Evolutionary conservation across 2,888 invertebrate genomes (phyloP).

Genomic region (Dasysyrphus tricinctus): DNA sequence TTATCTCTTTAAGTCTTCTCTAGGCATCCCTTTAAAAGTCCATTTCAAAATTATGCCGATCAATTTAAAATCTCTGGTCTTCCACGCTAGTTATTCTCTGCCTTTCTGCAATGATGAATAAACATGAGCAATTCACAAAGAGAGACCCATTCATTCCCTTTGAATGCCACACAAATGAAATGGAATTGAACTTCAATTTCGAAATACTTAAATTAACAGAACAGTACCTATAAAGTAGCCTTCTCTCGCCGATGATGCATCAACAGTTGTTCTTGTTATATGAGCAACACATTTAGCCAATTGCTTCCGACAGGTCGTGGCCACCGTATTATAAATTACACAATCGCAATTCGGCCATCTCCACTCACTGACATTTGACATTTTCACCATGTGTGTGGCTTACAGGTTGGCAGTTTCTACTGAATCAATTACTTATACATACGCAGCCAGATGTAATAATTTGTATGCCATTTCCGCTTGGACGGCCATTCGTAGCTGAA

Average conservation of each 20-base stretch:
- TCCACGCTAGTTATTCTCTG: background rate
- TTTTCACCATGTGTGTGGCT: slow-evolving; percentile 20
- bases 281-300: slow-evolving; percentile 37
- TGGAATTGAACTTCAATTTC: slow-evolving; percentile 45
- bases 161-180: slow-evolving; percentile 38
- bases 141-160: slow-evolving; percentile 40
- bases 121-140: slow-evolving; percentile 27
- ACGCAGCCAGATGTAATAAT: slow-evolving; percentile 20
- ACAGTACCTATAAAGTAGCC: background rate
- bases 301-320: slow-evolving; percentile 64
- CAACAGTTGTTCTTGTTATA: slow-evolving; percentile 15
- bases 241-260: slow-evolving; percentile 2
- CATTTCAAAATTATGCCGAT: slow-evolving; percentile 21
- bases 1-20: slow-evolving; percentile 19
- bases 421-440: slow-evolving; percentile 47
- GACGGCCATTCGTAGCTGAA: slow-evolving; percentile 12
- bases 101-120: background rate
- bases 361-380: slow-evolving; percentile 50
- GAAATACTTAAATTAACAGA: slow-evolving; percentile 27
- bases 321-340: slow-evolving; percentile 51
- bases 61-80: slow-evolving; percentile 47
- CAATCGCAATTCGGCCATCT: slow-evolving; percentile 37
- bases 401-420: slow-evolving; percentile 8
- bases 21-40: slow-evolving; percentile 5
- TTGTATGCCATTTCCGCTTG: slow-evolving; percentile 42